Base-by-base conservation (phyloP, 2,888 invertebrate species). In the Eilema griseolum region DNA sequence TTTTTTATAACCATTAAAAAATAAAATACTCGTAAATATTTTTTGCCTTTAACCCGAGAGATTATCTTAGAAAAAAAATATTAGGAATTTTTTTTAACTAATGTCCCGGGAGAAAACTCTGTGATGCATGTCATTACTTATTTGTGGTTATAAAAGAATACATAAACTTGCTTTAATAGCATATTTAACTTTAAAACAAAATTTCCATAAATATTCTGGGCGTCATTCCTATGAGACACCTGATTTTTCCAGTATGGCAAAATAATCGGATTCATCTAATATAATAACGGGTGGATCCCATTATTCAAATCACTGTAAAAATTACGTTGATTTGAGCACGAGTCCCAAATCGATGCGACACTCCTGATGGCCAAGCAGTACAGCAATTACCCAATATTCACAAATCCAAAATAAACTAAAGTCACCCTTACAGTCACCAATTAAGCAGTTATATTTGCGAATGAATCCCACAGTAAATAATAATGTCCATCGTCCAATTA, bases 401-500 rank as follows among this genome's bases (percentile, higher is more conserved):
- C 57, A 66, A 66, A 73, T 73, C 72, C 65, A 28, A 75, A 67
- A 67, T 72, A 77, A 65, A 75, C 66, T 72, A 64, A n/a, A 70
- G 26, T n/a, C 26, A n/a, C 28, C 61, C 60, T 52, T 70, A 71
- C 59, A 67, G 62, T 61, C 73, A n/a, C 75, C 81, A 81, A 79
- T 79, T 79, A 79, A 70, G 66, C 76, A 76, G 71, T 74, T 71
- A 78, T 81, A 81, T 81, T 81, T 78, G 72, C 72, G 57, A 67
- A 59, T 31, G 68, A 72, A 78, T 81, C 72, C 67, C 70, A 69
- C 66, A 71, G 74, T 80, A 79, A 80, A 82, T 82, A 80, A 81
- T 77, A 75, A 83, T 76, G 80, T 82, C 84, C 80, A 81, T 76
- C 74, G 78, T 82, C 82, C 85, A 86, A 86, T 87, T 86, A 85